Conservation (phyloP, 1,140 invertebrate genomes). For the Galleria mellonella region DNA sequence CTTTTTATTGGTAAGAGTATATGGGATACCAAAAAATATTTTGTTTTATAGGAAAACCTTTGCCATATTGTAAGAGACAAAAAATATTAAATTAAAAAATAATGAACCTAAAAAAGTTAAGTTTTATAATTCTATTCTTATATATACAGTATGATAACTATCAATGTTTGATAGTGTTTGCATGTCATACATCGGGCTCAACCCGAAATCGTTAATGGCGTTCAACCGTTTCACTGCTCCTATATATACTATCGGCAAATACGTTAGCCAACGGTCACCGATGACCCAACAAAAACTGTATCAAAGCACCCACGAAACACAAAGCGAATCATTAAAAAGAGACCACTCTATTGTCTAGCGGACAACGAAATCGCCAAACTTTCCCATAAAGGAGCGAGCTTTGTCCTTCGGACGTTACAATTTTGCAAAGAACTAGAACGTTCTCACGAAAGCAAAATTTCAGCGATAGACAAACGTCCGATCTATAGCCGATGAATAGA, state of each 20-base stretch:
- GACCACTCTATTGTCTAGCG: constrained; percentile 59
- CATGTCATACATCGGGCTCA: too few species aligned
- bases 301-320: constrained; percentile 46
- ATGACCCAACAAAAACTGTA: constrained; percentile 51
- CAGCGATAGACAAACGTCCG: constrained; percentile 46
- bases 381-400: constrained; percentile 52
- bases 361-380: constrained; percentile 37
- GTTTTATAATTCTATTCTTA: too few species aligned
- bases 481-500: constrained; percentile 41
- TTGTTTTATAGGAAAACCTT: too few species aligned
- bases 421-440: constrained; percentile 70
- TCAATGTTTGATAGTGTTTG: too few species aligned
- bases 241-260: constrained; percentile 63
- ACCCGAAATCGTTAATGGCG: not conserved
- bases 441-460: constrained; percentile 67
- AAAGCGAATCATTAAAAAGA: constrained; percentile 71
- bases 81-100: too few species aligned
- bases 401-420: constrained; percentile 57
- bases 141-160: too few species aligned
- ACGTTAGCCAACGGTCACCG: constrained; percentile 64
- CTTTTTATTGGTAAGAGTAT: too few species aligned
- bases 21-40: too few species aligned
- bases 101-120: too few species aligned
- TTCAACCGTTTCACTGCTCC: constrained; percentile 9
- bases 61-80: too few species aligned